Conservation (phyloP, 64 coral and sea anemone genomes). For the Actinia equina region DNA sequence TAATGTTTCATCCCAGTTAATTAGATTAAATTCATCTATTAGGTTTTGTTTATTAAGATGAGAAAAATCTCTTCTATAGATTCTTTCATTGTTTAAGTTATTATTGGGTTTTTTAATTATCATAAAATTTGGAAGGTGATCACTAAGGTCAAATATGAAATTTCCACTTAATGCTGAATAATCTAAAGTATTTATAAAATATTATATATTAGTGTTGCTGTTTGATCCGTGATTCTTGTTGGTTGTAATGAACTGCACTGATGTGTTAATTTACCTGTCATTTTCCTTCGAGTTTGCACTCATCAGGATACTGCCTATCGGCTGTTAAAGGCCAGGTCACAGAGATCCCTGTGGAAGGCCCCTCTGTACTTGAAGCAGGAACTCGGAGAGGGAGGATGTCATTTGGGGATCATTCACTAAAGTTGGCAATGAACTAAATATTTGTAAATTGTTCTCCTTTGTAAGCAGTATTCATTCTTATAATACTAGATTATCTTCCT, state of each 20-base stretch:
- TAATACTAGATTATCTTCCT: too few species aligned
- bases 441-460: too few species aligned
- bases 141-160: not conserved
- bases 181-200: not conserved
- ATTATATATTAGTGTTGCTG: not conserved
- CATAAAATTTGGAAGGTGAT: not conserved
- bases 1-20: too few species aligned
- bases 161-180: not conserved
- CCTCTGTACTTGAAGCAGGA: not conserved
- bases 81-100: too few species aligned
- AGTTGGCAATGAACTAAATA: not conserved
- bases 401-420: slow-evolving; percentile 4
- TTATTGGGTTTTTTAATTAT: too few species aligned
- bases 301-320: not conserved
- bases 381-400: not conserved
- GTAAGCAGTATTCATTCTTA: too few species aligned
- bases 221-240: not conserved
- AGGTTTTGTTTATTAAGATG: too few species aligned
- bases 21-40: too few species aligned
- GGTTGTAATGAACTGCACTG: not conserved
- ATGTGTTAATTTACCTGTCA: not conserved
- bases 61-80: too few species aligned
- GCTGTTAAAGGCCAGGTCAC: not conserved
- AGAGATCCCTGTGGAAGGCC: slow-evolving; percentile 23
- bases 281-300: not conserved